These are phyloP conservation scores for Philantomba maxwellii DNA, from an alignment of 2,113 vertebrate genomes.

Conservation along the genomic window DNA sequence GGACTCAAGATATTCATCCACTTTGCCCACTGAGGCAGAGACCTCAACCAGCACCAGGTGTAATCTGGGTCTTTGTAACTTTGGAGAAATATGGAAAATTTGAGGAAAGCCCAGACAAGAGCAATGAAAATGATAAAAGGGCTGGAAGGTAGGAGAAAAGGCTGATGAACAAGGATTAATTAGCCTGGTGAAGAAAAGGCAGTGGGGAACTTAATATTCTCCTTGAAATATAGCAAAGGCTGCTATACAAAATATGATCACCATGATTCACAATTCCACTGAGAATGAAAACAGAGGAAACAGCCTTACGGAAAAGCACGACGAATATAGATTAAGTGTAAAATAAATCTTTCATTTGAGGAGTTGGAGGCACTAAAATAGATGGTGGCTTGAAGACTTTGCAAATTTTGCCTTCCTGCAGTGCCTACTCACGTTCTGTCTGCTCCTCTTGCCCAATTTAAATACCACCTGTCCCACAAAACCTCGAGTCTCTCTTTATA, in stretches of 20 bases:
- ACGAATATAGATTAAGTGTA: background rate
- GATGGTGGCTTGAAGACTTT: background rate
- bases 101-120: background rate
- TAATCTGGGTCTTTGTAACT: background rate
- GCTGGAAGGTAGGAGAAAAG: slow-evolving; percentile 24
- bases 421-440: background rate
- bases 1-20: background rate
- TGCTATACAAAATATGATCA: slow-evolving; percentile 52
- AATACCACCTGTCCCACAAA: background rate
- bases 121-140: slow-evolving; percentile 27
- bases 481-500: background rate
- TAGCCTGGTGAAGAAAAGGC: slow-evolving; percentile 10
- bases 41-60: background rate
- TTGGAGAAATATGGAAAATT: slow-evolving; percentile 25
- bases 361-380: slow-evolving; percentile 2
- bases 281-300: slow-evolving; percentile 48
- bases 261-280: slow-evolving; percentile 51
- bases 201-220: slow-evolving; percentile 12
- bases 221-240: slow-evolving; percentile 48
- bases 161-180: slow-evolving; percentile 52
- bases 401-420: background rate
- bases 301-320: slow-evolving; percentile 9
- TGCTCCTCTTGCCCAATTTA: background rate
- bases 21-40: background rate
- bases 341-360: slow-evolving; percentile 42